Percentiles rank a stretch among this genome's conserved stretches.
Evolutionary conservation across 1,140 invertebrate species (phyloP).

Genomic region (Hyphantria cunea): DNA sequence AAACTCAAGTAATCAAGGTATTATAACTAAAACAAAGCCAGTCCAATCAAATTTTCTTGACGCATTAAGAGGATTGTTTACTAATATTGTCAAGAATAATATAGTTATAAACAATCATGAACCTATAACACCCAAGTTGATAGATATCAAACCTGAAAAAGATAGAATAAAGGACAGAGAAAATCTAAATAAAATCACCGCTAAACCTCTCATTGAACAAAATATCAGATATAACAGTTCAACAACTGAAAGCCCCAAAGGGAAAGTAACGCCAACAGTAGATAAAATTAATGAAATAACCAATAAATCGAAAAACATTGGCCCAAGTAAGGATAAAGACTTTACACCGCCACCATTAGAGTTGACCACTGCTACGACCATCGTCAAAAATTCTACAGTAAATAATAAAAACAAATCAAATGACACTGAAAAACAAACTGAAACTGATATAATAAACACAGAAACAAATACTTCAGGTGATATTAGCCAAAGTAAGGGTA

Average conservation of each 20-base stretch:
- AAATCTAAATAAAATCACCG: not conserved
- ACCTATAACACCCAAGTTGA: not conserved
- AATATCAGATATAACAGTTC: no score
- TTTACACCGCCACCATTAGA: no score
- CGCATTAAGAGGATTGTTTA: conserved; percentile 9
- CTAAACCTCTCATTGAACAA: not conserved
- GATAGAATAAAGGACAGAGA: not conserved
- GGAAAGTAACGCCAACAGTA: not conserved
- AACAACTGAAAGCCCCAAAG: not conserved
- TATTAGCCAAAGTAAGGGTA: no score
- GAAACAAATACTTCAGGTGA: no score
- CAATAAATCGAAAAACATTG: not conserved
- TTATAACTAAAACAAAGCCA: no score
- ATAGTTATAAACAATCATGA: conserved; percentile 13
- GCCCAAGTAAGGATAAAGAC: no score
- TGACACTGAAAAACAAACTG: no score
- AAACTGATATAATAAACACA: no score
- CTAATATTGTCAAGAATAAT: conserved; percentile 11
- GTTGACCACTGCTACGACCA: no score
- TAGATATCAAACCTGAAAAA: not conserved
- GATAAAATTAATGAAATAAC: not conserved
- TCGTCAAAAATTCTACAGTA: no score
- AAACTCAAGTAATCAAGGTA: no score
- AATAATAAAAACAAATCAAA: no score
- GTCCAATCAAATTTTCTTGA: conserved; percentile 4